Conservation (phyloP, 1,140 invertebrate genomes). For the Drosophila paulistorum region DNA sequence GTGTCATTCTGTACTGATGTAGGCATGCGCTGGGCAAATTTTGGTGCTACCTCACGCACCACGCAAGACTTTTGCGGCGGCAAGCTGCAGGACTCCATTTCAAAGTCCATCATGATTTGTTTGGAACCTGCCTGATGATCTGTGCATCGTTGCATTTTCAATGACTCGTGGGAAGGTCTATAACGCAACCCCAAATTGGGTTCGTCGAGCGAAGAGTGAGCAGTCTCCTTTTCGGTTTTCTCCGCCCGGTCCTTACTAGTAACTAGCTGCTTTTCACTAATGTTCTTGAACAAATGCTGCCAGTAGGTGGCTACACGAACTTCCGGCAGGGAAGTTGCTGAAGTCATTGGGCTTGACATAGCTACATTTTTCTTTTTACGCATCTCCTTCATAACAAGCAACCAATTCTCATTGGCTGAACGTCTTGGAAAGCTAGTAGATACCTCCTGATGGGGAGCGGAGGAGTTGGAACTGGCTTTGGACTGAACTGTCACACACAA, state of each 20-base stretch:
- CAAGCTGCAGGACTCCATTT: slow-evolving; percentile 53
- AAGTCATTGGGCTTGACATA: not conserved
- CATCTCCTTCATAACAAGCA: slow-evolving; percentile 8
- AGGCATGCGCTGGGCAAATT: slow-evolving; percentile 49
- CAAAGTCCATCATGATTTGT: slow-evolving; percentile 29
- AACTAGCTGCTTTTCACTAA: not conserved
- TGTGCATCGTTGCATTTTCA: slow-evolving; percentile 45
- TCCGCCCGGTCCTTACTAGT: not conserved
- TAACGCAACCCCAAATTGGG: slow-evolving; percentile 53
- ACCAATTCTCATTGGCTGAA: slow-evolving; percentile 15
- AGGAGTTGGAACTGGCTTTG: slow-evolving; percentile 1
- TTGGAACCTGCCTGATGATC: slow-evolving; percentile 16
- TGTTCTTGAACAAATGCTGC: slow-evolving; percentile 33
- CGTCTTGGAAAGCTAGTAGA: not conserved
- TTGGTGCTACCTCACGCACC: slow-evolving; percentile 58
- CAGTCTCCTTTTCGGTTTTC: slow-evolving; percentile 1
- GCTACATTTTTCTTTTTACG: not conserved
- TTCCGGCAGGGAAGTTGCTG: slow-evolving; percentile 38
- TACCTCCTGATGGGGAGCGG: slow-evolving; percentile 3
- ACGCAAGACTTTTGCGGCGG: slow-evolving; percentile 63
- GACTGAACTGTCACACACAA: slow-evolving; percentile 10
- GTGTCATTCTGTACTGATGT: slow-evolving; percentile 40
- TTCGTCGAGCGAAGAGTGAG: slow-evolving; percentile 17
- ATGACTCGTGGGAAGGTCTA: slow-evolving; percentile 61
- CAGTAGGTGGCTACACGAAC: slow-evolving; percentile 32